Evolutionary conservation across 2,888 invertebrate species (phyloP).

Genomic region (Oxytorus armatus): DNA sequence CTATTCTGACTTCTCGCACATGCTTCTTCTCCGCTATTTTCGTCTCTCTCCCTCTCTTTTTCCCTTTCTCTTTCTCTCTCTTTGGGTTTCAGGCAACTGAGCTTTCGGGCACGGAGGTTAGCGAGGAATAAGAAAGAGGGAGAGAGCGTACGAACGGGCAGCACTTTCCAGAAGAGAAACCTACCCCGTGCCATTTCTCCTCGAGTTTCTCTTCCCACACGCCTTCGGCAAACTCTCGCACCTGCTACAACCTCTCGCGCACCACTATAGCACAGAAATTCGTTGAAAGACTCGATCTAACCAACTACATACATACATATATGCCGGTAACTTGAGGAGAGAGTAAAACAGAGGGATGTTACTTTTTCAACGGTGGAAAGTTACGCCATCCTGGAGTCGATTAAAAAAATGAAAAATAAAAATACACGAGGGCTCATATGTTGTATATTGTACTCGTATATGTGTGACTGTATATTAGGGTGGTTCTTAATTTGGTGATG

Average conservation of each 20-base stretch:
- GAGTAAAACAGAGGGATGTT: conserved; percentile 9
- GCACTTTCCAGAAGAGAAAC: conserved; percentile 42
- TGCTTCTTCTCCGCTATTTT: conserved; percentile 51
- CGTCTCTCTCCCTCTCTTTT: conserved; percentile 13
- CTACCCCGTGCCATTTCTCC: conserved; percentile 45
- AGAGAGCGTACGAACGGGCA: conserved; percentile 43
- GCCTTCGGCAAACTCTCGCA: conserved; percentile 53
- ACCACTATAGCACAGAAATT: conserved; percentile 39
- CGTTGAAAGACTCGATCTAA: conserved; percentile 46
- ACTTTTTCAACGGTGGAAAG: conserved; percentile 12
- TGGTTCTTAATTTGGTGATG: no score
- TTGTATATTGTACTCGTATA: no score
- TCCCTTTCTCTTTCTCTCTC: conserved; percentile 19
- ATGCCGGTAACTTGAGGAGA: not conserved
- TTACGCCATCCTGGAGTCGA: conserved; percentile 12
- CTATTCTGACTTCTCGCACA: conserved; percentile 58
- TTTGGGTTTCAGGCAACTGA: conserved; percentile 34
- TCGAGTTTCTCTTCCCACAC: conserved; percentile 33
- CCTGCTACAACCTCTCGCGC: conserved; percentile 55
- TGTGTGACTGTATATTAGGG: no score
- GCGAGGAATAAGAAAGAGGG: conserved; percentile 24
- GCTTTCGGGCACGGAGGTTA: conserved; percentile 39
- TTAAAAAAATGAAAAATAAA: no score
- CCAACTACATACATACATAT: conserved; percentile 14
- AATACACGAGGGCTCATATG: not conserved